Evolutionary conservation across 2,113 vertebrate species (phyloP), one percentile per base, ranked within the genome.

Genomic region (Trichomycterus rosablanca): DNA sequence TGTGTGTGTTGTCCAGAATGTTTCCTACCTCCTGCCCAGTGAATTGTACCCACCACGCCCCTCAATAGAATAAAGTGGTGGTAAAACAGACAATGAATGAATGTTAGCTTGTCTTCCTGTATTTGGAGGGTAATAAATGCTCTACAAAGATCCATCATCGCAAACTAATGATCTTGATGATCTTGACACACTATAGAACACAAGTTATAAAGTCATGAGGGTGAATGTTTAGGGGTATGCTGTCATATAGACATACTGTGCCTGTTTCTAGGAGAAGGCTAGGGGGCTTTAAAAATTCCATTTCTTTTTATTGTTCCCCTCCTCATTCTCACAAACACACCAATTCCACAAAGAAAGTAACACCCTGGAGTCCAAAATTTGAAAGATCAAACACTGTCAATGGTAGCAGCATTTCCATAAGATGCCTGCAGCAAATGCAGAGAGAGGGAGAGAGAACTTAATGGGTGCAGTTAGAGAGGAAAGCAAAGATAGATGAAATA

Each of bases 341-440:
- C 23, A 3, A 42, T 52, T 53, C 40, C 49, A 46, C 22, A 11
- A 45, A 49, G 57, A 28, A n/a, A 11, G 24, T 64, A 43, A 59
- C 56, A 57, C 61, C 62, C 66, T 65, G 60, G 63, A 70, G 63
- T 60, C 66, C 59, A 66, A 62, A 69, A 63, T n/a, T 32, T 28
- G 12, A 63, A 66, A 67, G 62, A 74, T 70, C 62, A 73, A 62
- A 73, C 34, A 9, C 57, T 62, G 67, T 69, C 46, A 62, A 52
- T 32, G 45, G 46, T 61, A 24, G 63, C 24, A 50, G 26, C 24
- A 58, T 69, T 69, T 69, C 62, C 46, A 32, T 69, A 64, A 39
- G 28, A 48, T 32, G 32, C 52, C 63, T 56, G 53, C 54, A 46
- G 63, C 37, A 32, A 48, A 57, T 39, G 45, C 18, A 26, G n/a